Base-by-base conservation (phyloP, 1,140 invertebrate species). In the Mactra quadrangularis region DNA sequence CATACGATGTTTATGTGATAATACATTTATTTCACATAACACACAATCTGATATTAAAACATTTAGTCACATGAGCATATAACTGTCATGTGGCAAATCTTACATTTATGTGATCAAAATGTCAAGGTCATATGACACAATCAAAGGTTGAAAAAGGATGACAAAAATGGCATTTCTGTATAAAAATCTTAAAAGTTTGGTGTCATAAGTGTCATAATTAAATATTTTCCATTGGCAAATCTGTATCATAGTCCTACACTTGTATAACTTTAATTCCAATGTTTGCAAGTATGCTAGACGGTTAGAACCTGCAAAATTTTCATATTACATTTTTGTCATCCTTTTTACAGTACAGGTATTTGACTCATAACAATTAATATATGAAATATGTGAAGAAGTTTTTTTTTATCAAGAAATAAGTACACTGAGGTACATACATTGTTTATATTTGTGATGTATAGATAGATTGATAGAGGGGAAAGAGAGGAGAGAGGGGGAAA, bases 31-130 rank as follows among this genome's bases (percentile, higher is more conserved):
- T n/a, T n/a, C n/a, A n/a, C n/a, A n/a, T n/a, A n/a, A n/a, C n/a
- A n/a, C n/a, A n/a, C n/a, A n/a, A n/a, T n/a, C n/a, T n/a, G n/a
- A n/a, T n/a, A n/a, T n/a, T n/a, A n/a, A n/a, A n/a, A n/a, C n/a
- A n/a, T n/a, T n/a, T n/a, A n/a, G 64, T 50, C 64, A 68, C 64
- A 68, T 50, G 64, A 68, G 13, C 64, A 31, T 3, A 52, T 38
- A 47, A 25, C 15, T 22, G 15, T 41, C 38, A 41, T 41, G 38
- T 15, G 38, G 15, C 38, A 41, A 15, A 41, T 15, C 38, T 7
- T 6, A 41, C 15, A 41, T 41, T 41, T 41, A 68, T 41, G 47
- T 50, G 64, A 68, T 25, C 64, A 31, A 25, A 52, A 41, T 22
- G 9, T 17, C 45, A 31, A 1, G 64, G 45, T 50, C 64, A 68